A percentile compares a stretch with the other conserved stretches of the same genome.
Evolutionary conservation across 2,888 invertebrate species (phyloP).

Genomic region (Matsumyia berberina): DNA sequence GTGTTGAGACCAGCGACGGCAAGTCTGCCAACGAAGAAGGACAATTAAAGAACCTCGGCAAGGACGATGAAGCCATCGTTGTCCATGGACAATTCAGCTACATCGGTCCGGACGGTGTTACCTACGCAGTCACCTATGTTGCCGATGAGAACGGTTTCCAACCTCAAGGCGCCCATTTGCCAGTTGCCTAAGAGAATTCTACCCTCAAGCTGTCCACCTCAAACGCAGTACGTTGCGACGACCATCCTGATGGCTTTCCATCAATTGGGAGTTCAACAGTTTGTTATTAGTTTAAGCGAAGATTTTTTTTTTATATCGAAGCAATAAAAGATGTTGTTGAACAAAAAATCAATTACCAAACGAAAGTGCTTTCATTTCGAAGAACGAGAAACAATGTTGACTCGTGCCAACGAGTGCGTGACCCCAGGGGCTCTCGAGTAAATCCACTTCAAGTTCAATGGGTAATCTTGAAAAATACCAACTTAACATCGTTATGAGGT

Average conservation of each 20-base stretch:
- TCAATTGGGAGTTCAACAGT: conserved; percentile 49
- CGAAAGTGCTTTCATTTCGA: background rate
- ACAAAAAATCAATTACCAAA: conserved; percentile 48
- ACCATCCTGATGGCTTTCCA: conserved; percentile 39
- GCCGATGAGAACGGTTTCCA: conserved; percentile 83
- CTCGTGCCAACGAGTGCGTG: conserved; percentile 25
- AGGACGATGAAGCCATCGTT: conserved; percentile 85
- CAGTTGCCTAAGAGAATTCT: conserved; percentile 78
- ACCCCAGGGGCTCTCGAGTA: background rate
- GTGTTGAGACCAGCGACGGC: conserved; percentile 86
- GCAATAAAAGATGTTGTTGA: conserved; percentile 57
- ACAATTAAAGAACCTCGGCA: conserved; percentile 85
- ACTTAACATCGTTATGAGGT: conserved; percentile 11
- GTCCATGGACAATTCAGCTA: conserved; percentile 85
- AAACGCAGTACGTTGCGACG: conserved; percentile 34
- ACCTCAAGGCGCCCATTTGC: conserved; percentile 84
- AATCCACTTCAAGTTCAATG: conserved; percentile 40
- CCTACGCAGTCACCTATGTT: conserved; percentile 85
- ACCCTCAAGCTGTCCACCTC: conserved; percentile 34
- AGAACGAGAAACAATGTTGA: background rate
- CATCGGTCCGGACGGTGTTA: conserved; percentile 86
- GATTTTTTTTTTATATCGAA: conserved; percentile 30
- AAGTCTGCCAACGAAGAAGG: conserved; percentile 85
- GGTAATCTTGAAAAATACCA: background rate
- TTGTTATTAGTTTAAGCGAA: conserved; percentile 63